Conservation (phyloP, 2,888 invertebrate genomes). For the Elysia crispata region DNA sequence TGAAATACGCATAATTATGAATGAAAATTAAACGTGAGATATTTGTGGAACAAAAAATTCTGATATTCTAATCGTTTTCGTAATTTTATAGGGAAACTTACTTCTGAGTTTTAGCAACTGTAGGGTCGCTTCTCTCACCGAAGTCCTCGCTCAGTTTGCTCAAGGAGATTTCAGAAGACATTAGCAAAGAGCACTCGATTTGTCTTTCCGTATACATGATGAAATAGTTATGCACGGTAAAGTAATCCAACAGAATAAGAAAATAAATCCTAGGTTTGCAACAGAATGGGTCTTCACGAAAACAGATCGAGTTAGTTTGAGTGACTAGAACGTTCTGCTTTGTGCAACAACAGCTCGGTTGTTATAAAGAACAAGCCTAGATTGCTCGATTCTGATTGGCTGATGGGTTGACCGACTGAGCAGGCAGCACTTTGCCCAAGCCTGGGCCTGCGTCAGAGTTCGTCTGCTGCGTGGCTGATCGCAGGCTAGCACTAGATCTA, state of each 20-base stretch:
- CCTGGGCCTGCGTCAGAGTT: constrained; percentile 15
- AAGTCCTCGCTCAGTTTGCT: constrained; percentile 48
- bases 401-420: constrained; percentile 31
- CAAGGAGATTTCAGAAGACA: constrained; percentile 45
- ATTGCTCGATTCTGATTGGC: constrained; percentile 45
- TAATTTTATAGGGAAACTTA: constrained; percentile 15
- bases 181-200: constrained; percentile 38
- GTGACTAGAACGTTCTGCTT: constrained; percentile 7
- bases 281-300: no score
- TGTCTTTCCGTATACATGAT: constrained; percentile 47
- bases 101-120: constrained; percentile 45
- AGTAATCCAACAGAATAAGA: no score
- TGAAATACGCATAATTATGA: no score
- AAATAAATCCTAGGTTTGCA: no score
- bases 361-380: constrained; percentile 5
- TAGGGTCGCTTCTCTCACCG: constrained; percentile 41
- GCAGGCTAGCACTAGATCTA: no score
- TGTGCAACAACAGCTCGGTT: constrained; percentile 32
- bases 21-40: no score
- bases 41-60: no score
- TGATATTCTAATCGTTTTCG: no score
- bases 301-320: no score
- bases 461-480: constrained; percentile 12
- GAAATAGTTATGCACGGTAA: not conserved
- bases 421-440: not conserved